A percentile compares a stretch with the other conserved stretches of the same genome.
Evolutionary conservation across 2,113 vertebrate species (phyloP).

Genomic region (Notothenia coriiceps): DNA sequence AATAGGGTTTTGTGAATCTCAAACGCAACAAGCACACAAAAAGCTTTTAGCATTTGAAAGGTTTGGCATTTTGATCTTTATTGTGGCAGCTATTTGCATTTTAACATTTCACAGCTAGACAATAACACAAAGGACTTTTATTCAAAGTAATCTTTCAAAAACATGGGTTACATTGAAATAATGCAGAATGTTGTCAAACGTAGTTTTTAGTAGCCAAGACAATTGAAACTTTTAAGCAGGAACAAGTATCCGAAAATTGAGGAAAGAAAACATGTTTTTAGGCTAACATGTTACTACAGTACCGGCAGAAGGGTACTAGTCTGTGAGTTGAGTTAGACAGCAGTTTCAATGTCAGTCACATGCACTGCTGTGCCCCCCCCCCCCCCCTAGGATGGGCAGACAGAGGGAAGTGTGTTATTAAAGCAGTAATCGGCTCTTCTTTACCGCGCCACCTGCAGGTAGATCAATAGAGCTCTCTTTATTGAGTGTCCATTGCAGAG

Average conservation of each 20-base stretch:
- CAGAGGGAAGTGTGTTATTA: constrained; percentile 44
- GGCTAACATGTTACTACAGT: background rate
- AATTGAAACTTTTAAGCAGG: background rate
- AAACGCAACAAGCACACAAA: background rate
- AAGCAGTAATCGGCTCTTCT: constrained; percentile 49
- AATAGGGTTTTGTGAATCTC: constrained; percentile 7
- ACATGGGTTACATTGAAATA: background rate
- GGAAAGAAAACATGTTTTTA: background rate
- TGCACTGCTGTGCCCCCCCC: background rate
- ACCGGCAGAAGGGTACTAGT: background rate
- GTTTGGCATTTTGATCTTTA: background rate
- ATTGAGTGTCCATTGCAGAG: constrained; percentile 49
- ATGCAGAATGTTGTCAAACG: too few species aligned
- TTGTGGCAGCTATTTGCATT: background rate
- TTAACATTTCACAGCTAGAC: background rate
- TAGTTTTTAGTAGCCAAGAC: background rate
- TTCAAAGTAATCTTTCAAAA: background rate
- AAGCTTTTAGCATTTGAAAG: background rate
- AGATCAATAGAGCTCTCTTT: constrained; percentile 57
- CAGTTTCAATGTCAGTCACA: constrained; percentile 24
- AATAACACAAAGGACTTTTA: background rate
- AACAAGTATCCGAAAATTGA: background rate
- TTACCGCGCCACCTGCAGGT: constrained; percentile 48
- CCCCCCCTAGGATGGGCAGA: background rate
- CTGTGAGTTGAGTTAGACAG: background rate